Percentiles rank a stretch among this genome's conserved stretches.
Evolutionary conservation across 1,140 invertebrate species (phyloP).

Genomic region (Babylonia areolata): DNA sequence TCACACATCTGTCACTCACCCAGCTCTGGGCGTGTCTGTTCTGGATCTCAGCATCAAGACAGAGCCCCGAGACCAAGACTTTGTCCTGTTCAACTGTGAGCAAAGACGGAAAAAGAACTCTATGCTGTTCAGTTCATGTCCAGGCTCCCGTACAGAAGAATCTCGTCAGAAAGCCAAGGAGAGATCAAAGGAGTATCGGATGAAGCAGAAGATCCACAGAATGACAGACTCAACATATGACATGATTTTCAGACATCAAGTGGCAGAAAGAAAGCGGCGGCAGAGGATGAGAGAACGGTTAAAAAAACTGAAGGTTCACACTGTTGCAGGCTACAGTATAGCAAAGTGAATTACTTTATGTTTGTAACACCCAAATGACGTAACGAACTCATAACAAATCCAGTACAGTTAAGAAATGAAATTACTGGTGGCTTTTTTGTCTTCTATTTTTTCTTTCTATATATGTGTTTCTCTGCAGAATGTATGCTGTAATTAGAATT

Average conservation of each 20-base stretch:
- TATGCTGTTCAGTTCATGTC: not conserved
- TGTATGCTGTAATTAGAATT: too few species aligned
- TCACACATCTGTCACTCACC: not conserved
- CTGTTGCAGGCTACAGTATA: not conserved
- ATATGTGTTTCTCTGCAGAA: too few species aligned
- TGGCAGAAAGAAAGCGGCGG: constrained; percentile 14
- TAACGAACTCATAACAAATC: too few species aligned
- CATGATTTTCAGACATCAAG: constrained; percentile 1
- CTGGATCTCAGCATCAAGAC: constrained; percentile 20
- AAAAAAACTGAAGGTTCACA: not conserved
- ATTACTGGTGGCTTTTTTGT: too few species aligned
- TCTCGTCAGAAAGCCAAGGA: constrained; percentile 5
- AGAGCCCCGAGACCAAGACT: constrained; percentile 9
- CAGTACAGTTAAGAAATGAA: too few species aligned
- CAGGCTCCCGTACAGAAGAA: not conserved
- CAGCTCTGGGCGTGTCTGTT: not conserved
- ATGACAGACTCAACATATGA: constrained; percentile 17
- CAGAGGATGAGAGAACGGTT: constrained; percentile 12
- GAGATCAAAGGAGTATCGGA: not conserved
- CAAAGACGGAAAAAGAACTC: not conserved
- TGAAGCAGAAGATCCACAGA: constrained; percentile 7
- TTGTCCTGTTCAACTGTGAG: constrained; percentile 18
- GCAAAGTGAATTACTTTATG: not conserved
- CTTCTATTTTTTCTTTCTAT: too few species aligned
- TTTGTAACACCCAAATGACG: too few species aligned